Evolutionary conservation across 2,113 vertebrate genomes (phyloP).

Genomic region (Dipodomys merriami): DNA sequence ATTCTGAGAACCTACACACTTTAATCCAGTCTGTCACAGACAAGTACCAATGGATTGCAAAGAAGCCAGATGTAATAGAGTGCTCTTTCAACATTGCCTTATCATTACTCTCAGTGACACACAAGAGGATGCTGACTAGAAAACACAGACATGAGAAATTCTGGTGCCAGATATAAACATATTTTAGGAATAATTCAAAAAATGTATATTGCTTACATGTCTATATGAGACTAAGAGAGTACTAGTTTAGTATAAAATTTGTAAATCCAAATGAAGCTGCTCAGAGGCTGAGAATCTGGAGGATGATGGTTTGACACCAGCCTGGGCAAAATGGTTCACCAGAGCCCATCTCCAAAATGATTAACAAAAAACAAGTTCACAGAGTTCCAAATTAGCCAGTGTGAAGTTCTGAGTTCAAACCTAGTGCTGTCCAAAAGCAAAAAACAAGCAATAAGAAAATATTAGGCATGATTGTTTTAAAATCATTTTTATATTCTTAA

Average conservation of each 20-base stretch:
- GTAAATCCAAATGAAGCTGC: no score
- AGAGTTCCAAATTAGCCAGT: no score
- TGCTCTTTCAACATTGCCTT: neutral
- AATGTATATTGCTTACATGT: neutral
- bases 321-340: no score
- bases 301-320: no score
- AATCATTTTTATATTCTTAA: conserved; percentile 9
- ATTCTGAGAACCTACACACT: neutral
- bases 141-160: neutral
- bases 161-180: neutral
- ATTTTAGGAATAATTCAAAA: neutral
- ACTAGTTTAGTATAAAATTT: neutral
- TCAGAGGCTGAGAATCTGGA: no score
- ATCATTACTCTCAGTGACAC: neutral
- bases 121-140: neutral
- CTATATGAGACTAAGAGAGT: neutral
- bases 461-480: neutral
- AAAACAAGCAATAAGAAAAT: neutral
- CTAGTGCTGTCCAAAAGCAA: neutral
- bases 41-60: neutral
- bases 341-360: no score
- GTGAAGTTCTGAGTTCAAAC: no score
- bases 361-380: no score
- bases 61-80: conserved; percentile 6
- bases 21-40: neutral